These are phyloP conservation scores for Buceros bicornis DNA, from an alignment of 2,797 vertebrate species.

Conservation along the genomic window DNA sequence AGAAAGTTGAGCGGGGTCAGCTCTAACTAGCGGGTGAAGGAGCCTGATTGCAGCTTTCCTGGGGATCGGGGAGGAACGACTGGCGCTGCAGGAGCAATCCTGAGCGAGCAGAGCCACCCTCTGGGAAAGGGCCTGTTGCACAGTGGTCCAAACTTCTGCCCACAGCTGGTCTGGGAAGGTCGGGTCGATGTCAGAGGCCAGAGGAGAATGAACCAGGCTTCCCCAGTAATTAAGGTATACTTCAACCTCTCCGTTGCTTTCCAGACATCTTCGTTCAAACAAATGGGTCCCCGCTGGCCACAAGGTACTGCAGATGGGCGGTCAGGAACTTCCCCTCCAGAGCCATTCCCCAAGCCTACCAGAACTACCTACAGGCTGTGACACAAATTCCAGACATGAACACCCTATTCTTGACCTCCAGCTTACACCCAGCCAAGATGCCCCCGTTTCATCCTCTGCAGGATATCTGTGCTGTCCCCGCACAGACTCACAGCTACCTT, in stretches of 20 bases:
- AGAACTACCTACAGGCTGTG: not conserved
- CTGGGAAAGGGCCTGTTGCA: not conserved
- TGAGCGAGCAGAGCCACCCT: not conserved
- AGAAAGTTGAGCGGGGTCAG: slow-evolving; percentile 67
- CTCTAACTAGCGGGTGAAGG: slow-evolving; percentile 56
- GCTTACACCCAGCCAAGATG: not conserved
- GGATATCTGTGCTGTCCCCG: not conserved
- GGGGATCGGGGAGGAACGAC: not conserved
- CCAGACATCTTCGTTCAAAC: not conserved
- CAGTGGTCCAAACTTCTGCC: not conserved
- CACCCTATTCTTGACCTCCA: not conserved
- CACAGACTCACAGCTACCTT: not conserved
- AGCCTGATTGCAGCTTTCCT: slow-evolving; percentile 59
- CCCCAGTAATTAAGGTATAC: not conserved
- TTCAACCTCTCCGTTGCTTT: not conserved
- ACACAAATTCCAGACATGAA: not conserved
- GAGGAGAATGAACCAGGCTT: not conserved
- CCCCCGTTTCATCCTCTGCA: not conserved
- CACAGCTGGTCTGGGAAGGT: not conserved
- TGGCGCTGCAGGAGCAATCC: not conserved
- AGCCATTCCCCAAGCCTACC: not conserved
- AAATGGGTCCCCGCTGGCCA: not conserved
- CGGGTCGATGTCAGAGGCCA: not conserved
- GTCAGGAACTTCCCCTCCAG: not conserved
- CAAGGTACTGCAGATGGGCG: not conserved